A percentile compares a stretch with the other conserved stretches of the same genome.
Evolutionary conservation across 2,888 invertebrate genomes (phyloP).

Genomic region (Rhorus exstirpatorius): DNA sequence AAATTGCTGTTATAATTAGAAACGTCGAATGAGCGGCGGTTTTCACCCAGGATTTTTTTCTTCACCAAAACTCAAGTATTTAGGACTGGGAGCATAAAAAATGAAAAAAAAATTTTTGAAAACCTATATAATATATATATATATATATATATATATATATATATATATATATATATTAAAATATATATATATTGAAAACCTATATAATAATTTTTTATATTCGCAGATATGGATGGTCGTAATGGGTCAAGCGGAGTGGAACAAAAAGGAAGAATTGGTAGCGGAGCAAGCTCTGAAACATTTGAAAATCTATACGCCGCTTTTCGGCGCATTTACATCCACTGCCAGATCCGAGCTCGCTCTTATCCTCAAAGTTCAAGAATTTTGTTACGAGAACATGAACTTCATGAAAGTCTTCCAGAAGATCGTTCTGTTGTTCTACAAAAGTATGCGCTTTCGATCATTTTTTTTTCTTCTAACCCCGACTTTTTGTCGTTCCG

Average conservation of each 20-base stretch:
- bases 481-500: no score
- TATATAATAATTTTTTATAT: conserved; percentile 39
- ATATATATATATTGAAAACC: not conserved
- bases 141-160: no score
- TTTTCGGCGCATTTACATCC: conserved; percentile 95
- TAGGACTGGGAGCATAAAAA: no score
- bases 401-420: conserved; percentile 99
- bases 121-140: no score
- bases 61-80: no score
- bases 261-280: conserved; percentile 98
- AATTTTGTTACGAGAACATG: conserved; percentile 99
- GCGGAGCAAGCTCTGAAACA: conserved; percentile 98
- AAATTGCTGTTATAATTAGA: no score
- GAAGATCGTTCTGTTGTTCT: conserved; percentile 98
- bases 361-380: conserved; percentile 96
- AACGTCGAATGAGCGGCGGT: no score
- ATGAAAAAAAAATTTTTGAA: no score
- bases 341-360: conserved; percentile 95
- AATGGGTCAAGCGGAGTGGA: conserved; percentile 99
- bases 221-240: conserved; percentile 96
- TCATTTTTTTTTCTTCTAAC: conserved; percentile 58
- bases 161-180: no score
- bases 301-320: conserved; percentile 93
- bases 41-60: no score
- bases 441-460: conserved; percentile 91